Percentiles rank a stretch among this genome's conserved stretches.
phyloP scores from a whole-genome alignment of 2,113 vertebrate species.

The Dasyornis broadbenti region DNA sequence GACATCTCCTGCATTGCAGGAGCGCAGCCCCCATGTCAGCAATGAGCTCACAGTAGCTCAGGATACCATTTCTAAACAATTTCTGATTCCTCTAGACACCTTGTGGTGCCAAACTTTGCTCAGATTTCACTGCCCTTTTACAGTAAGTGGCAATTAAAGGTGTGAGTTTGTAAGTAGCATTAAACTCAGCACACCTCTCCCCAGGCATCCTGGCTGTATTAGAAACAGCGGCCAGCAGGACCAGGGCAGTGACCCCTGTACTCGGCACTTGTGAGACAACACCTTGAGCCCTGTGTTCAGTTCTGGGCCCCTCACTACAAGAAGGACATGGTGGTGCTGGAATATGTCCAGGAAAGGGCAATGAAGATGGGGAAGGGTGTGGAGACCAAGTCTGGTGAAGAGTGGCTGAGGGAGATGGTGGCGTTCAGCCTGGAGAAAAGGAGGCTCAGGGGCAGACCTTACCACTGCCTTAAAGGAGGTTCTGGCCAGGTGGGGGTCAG shows the following conservation, averaged over 20 bases:
- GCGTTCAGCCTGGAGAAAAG: neutral
- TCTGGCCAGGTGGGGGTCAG: neutral
- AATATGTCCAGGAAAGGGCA: neutral
- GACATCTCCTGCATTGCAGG: neutral
- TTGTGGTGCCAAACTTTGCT: neutral
- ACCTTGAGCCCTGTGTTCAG: fast-evolving
- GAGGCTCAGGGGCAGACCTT: neutral
- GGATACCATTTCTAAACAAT: neutral
- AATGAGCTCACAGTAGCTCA: neutral
- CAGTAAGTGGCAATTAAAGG: neutral
- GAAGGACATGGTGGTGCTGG: neutral
- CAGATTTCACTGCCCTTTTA: neutral
- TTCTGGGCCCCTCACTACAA: neutral
- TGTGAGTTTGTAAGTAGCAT: neutral
- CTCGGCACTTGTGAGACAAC: neutral
- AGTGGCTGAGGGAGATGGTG: neutral
- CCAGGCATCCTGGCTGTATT: neutral
- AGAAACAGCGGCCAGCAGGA: neutral
- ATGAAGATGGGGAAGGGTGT: neutral
- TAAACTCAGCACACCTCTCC: no score
- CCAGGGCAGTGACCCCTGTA: neutral
- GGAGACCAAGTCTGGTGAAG: neutral
- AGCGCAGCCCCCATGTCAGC: neutral
- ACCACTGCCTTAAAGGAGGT: neutral
- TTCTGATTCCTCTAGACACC: neutral